phyloP scores from a whole-genome alignment of 2,888 invertebrate genomes.

The Prostheceraeus crozeri region DNA sequence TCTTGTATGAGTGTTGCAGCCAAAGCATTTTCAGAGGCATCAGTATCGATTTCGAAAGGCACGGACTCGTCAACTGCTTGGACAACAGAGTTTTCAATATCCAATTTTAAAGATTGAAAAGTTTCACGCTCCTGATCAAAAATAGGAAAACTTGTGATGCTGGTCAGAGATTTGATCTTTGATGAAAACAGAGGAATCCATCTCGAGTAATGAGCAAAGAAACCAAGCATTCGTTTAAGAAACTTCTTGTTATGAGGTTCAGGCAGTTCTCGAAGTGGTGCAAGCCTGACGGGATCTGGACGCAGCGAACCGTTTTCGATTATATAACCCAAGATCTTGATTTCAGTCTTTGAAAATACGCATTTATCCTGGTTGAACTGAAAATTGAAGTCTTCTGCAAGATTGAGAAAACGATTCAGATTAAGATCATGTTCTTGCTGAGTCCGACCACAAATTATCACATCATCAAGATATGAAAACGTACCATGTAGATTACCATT shows the following conservation, averaged over 20 bases:
- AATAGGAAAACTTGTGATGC: neutral
- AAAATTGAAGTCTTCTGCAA: conserved; percentile 1
- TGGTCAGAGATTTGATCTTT: conserved; percentile 14
- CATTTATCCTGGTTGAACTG: conserved; percentile 17
- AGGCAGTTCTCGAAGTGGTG: conserved; percentile 7
- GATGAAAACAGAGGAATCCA: conserved; percentile 14
- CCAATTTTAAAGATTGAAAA: too few species aligned
- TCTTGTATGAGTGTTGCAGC: conserved; percentile 31
- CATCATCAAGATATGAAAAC: conserved; percentile 18
- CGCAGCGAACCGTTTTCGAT: conserved; percentile 14
- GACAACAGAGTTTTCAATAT: too few species aligned
- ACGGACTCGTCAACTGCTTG: too few species aligned
- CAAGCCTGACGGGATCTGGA: conserved; percentile 6
- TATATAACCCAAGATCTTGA: conserved; percentile 16
- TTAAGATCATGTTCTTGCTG: conserved; percentile 25
- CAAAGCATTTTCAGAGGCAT: neutral
- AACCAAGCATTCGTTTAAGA: neutral
- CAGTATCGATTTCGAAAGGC: conserved; percentile 9
- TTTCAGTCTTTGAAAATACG: neutral
- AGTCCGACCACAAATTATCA: conserved; percentile 1
- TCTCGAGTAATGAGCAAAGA: conserved; percentile 11
- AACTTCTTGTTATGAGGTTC: neutral
- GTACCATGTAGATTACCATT: conserved; percentile 22
- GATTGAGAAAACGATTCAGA: conserved; percentile 9
- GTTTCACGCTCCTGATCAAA: neutral